Evolutionary conservation across 2,113 vertebrate genomes (phyloP).

Genomic region (Hippotragus niger): DNA sequence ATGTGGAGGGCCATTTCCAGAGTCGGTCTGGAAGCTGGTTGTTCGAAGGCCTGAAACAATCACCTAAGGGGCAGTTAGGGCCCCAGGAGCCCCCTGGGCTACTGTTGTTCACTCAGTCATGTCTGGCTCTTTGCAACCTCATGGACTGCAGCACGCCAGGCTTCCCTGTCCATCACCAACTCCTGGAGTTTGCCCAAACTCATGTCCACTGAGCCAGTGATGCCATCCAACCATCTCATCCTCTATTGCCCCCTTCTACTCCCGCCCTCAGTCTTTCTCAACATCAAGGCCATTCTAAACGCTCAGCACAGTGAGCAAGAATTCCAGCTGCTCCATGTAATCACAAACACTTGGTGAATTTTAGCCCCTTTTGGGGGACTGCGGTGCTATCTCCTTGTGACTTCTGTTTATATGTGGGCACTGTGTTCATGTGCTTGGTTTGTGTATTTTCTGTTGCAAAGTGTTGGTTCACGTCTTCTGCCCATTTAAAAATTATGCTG

Average conservation of each 20-base stretch:
- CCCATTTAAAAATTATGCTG: not conserved
- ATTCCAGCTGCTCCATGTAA: not conserved
- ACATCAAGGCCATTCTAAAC: not conserved
- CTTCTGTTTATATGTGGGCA: not conserved
- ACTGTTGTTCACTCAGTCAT: not conserved
- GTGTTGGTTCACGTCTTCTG: not conserved
- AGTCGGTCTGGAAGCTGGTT: not conserved
- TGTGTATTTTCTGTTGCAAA: not conserved
- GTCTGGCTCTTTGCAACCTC: not conserved
- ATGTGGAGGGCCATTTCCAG: not conserved
- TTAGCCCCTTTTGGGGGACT: not conserved
- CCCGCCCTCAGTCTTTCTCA: not conserved
- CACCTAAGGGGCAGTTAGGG: not conserved
- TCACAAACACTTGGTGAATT: not conserved
- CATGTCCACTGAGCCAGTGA: not conserved
- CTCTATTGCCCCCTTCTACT: not conserved
- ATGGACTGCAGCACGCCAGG: not conserved
- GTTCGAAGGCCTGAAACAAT: conserved; percentile 9
- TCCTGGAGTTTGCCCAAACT: not conserved
- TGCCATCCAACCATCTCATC: not conserved
- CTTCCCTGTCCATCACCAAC: not conserved
- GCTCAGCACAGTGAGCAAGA: not conserved
- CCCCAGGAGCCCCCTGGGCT: not conserved
- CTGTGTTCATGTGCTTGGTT: not conserved
- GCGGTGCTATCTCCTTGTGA: not conserved